phyloP scores from a whole-genome alignment of 2,113 vertebrate genomes.

The Odontesthes bonariensis region DNA sequence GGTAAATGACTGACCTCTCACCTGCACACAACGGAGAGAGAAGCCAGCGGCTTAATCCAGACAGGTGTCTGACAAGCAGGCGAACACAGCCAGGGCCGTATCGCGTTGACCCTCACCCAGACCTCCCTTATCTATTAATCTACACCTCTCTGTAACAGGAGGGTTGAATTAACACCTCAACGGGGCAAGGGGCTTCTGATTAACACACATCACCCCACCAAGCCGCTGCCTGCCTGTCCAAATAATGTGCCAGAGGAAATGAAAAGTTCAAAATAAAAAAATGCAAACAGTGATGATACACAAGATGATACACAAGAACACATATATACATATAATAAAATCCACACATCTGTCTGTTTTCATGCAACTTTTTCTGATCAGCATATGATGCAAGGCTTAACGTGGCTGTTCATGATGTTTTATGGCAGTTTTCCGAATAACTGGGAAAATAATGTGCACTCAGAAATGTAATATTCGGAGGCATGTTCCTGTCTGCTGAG shows the following conservation, averaged over 20 bases:
- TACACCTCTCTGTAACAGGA: conserved; percentile 94
- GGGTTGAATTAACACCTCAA: conserved; percentile 94
- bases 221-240: conserved; percentile 66
- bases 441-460: conserved; percentile 43
- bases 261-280: background rate
- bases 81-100: conserved; percentile 92
- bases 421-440: conserved; percentile 53
- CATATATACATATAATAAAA: background rate
- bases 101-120: conserved; percentile 92
- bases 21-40: conserved; percentile 72
- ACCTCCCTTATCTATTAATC: conserved; percentile 99
- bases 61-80: conserved; percentile 97
- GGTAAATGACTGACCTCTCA: conserved; percentile 97
- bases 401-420: conserved; percentile 18
- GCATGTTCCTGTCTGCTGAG: conserved; percentile 27
- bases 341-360: background rate
- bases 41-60: conserved; percentile 96
- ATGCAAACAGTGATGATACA: conserved; percentile 17
- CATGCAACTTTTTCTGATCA: conserved; percentile 7
- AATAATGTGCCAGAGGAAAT: conserved; percentile 80
- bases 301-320: background rate
- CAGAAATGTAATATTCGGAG: conserved; percentile 48
- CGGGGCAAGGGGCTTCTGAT: conserved; percentile 91
- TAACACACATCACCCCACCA: conserved; percentile 90
- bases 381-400: conserved; percentile 26